Evolutionary conservation across 2,797 vertebrate species (phyloP), one percentile per base, ranked within the genome.

Genomic region (Lycodopsis pacificus): DNA sequence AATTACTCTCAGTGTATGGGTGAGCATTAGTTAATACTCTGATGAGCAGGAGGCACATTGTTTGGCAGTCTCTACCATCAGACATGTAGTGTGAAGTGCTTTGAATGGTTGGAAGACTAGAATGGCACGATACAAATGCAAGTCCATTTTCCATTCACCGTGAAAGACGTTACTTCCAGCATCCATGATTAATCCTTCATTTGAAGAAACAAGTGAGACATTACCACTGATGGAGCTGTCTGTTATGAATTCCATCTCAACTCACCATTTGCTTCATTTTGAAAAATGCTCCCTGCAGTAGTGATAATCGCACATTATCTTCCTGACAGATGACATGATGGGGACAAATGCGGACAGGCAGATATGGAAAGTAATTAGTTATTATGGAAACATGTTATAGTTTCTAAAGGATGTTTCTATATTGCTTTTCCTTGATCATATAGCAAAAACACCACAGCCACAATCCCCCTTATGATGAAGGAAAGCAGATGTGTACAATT

Each of bases 301-400:
- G 80, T 67, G 76, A 83, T 79, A 67, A 80, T 86, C 75, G 70
- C 67, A 77, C 27, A 76, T 87, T 81, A 85, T 73, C 40, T 66
- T 81, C 42, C 59, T 73, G 76, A 80, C 63, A 67, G 73, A 76
- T 65, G 53, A 84, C 44, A n/a, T 75, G 64, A 44, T 81, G 49
- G 25, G 72, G 48, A 86, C 61, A 81, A 73, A 87, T 83, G 59
- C 6, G 8, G 44, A 71, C 62, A 30, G 48, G 9, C 63, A 63
- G 69, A 83, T 57, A 68, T 59, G 25, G 65, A 63, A 68, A 34
- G 48, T 40, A 75, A 75, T 83, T 76, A 78, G 66, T 77, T 64
- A 71, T 64, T 38, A 20, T 65, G 48, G 68, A 71, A 67, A 65
- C 22, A 22, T n/a, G 9, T 61, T 53, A 3, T 64, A 14, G 32